Percentiles rank a stretch among this genome's conserved stretches.
Evolutionary conservation across 2,113 vertebrate species (phyloP).

Genomic region (Ochotona curzoniae): DNA sequence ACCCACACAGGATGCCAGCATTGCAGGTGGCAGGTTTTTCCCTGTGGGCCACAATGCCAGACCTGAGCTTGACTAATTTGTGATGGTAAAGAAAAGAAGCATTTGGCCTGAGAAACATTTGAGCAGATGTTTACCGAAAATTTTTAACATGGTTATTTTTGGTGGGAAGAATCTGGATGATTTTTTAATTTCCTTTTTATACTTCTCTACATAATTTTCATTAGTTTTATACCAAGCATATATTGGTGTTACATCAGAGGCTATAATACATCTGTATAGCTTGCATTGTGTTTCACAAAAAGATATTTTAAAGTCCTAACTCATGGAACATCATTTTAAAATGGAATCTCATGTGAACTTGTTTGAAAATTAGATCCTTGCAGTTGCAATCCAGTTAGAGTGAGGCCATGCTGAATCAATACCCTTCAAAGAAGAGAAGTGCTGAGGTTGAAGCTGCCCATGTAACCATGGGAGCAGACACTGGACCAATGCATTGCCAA

Average conservation of each 20-base stretch:
- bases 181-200: slow-evolving; percentile 42
- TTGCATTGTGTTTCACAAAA: not conserved
- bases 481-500: not conserved
- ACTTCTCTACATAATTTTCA: slow-evolving; percentile 10
- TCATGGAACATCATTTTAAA: not conserved
- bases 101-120: slow-evolving; percentile 7
- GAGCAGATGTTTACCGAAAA: slow-evolving; percentile 18
- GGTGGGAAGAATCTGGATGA: not conserved
- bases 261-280: not conserved
- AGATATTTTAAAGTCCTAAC: not conserved
- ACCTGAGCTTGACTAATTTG: slow-evolving; percentile 40
- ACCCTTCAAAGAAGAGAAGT: not conserved
- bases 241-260: not conserved
- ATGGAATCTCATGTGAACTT: not conserved
- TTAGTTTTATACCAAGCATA: slow-evolving; percentile 15
- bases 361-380: not conserved
- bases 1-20: no score
- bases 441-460: not conserved
- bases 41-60: no score
- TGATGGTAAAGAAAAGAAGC: not conserved
- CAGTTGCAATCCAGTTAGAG: not conserved
- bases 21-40: no score
- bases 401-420: not conserved
- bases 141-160: not conserved
- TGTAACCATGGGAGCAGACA: not conserved